phyloP scores from a whole-genome alignment of 35 echinoderm and acorn worm species.

The Apostichopus japonicus region DNA sequence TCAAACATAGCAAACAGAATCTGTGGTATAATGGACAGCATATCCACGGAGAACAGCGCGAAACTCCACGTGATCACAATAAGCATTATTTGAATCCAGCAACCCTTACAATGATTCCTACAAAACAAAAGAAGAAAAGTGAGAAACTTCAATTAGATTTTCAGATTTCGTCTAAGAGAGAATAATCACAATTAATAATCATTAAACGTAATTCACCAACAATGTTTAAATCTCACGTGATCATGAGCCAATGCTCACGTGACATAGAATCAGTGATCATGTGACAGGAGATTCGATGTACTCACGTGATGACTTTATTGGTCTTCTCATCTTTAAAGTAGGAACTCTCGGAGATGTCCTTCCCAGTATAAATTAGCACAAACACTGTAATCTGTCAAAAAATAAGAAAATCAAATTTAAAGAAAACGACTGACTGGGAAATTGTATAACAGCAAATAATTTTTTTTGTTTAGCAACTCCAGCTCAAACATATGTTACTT shows the following conservation, averaged over 20 bases:
- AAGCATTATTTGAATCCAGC: slow-evolving; percentile 87
- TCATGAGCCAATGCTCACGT: no score
- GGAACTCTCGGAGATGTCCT: slow-evolving; percentile 96
- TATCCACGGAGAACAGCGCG: slow-evolving; percentile 71
- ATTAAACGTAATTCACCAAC: no score
- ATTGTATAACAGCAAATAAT: no score
- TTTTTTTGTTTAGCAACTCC: no score
- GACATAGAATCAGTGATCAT: not conserved
- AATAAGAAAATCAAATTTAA: not conserved
- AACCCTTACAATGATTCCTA: slow-evolving; percentile 98
- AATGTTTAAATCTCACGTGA: no score
- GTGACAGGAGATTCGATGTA: not conserved
- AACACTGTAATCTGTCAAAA: slow-evolving; percentile 86
- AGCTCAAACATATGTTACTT: no score
- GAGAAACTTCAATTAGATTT: not conserved
- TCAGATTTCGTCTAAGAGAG: no score
- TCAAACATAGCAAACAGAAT: slow-evolving; percentile 94
- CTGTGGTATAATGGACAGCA: slow-evolving; percentile 85
- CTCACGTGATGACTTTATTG: slow-evolving; percentile 94
- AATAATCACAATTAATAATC: no score
- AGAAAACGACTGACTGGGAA: no score
- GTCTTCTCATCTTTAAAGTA: slow-evolving; percentile 93
- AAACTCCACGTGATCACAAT: slow-evolving; percentile 89
- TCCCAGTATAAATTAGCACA: slow-evolving; percentile 88
- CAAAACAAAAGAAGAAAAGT: not conserved